Evolutionary conservation across 1,140 invertebrate species (phyloP).

Genomic region (Hylyphantes graminicola): DNA sequence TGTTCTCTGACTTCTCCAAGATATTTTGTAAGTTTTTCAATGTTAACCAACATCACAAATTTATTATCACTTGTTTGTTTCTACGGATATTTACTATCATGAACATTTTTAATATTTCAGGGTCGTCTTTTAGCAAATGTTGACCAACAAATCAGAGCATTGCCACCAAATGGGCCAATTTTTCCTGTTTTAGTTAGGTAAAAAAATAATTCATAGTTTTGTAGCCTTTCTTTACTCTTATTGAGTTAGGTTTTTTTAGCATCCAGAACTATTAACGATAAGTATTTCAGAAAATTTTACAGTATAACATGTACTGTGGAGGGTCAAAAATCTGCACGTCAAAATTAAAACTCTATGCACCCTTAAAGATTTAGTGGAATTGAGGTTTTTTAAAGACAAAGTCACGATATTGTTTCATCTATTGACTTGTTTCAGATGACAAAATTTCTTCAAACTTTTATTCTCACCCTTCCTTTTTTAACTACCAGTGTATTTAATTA

Average conservation of each 20-base stretch:
- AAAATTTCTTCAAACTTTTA: no score
- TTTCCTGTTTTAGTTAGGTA: conserved; percentile 34
- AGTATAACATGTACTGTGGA: no score
- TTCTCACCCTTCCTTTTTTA: no score
- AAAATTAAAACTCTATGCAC: no score
- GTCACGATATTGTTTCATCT: no score
- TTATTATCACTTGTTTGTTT: background rate
- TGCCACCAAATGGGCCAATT: conserved; percentile 9
- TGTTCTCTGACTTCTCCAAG: conserved; percentile 32
- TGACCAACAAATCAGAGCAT: conserved; percentile 8
- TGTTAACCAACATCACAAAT: background rate
- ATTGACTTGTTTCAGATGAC: no score
- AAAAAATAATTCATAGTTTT: background rate
- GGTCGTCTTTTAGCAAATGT: conserved; percentile 32
- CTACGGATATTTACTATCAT: background rate
- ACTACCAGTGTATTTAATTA: no score
- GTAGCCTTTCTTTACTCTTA: background rate
- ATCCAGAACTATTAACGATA: no score
- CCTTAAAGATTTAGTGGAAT: no score
- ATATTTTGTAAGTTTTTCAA: conserved; percentile 32
- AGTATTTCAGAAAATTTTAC: no score
- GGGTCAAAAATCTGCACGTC: no score
- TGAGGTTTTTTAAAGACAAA: no score
- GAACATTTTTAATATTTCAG: background rate
- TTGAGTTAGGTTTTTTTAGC: background rate